Evolutionary conservation across 2,113 vertebrate genomes (phyloP), one percentile per base, ranked within the genome.

Genomic region (Alces alces): DNA sequence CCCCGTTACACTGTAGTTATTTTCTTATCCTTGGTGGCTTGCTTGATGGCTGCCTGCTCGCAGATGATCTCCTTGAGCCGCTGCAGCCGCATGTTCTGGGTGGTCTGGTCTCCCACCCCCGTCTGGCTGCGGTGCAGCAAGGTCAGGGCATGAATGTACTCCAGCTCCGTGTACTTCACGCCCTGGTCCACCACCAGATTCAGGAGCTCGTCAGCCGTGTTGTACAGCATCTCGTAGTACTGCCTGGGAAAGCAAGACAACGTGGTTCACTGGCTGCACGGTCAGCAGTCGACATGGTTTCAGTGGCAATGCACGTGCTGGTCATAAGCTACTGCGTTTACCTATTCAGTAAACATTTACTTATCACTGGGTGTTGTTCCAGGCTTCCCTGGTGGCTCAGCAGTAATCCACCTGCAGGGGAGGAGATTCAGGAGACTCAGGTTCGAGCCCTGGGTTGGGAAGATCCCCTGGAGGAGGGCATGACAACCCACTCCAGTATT

Each of bases 161-260:
- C 99, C 98, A 99, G 99, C 99, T 99, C 99, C 0, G 99, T 99
- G 99, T 99, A 99, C 97, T 99, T 99, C 90, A 99, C 99, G 0
- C 99, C 99, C 98, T 99, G 99, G 97, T 99, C 99, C 99, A 99
- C 99, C 98, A 99, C 99, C 88, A 99, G 99, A 98, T 99, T 99
- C 95, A 99, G 98, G 95, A 99, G 99, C 99, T 99, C 99, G 0
- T 99, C 99, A 0, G 99, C 99, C 0, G 99, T 99, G 99, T 99
- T 99, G 99, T 99, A 99, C 87, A 99, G 98, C 99, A 99, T 99
- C 99, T 99, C 99, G 0, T 99, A 99, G 90, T 99, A 99, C 97
- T 99, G 99, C 99, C 99, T 99, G 98, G 0, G 73, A 61, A 58
- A 21, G 57, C 45, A 97, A 88, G 87, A 97, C 3, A 19, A n/a